phyloP scores from a whole-genome alignment of 2,888 invertebrate genomes.

The Leucophenga montana region DNA sequence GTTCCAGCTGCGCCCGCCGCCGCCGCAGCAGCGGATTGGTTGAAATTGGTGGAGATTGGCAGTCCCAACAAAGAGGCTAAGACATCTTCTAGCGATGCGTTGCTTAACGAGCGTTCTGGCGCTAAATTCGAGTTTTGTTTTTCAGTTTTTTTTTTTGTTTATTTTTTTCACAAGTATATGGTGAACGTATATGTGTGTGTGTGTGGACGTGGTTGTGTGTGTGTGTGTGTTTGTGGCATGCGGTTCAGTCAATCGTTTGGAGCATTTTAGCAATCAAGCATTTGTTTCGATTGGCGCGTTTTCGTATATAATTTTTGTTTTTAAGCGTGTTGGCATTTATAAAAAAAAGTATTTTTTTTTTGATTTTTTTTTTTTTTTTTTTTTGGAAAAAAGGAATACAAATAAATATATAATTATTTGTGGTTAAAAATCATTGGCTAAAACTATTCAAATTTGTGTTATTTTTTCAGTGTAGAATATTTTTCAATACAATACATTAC shows the following conservation, averaged over 20 bases:
- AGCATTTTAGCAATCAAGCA: not conserved
- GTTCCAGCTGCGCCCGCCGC: not conserved
- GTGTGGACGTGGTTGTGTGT: not conserved
- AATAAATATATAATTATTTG: conserved; percentile 32
- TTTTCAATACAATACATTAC: conserved; percentile 35
- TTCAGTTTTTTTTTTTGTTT: conserved; percentile 29
- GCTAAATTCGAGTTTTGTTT: conserved; percentile 50
- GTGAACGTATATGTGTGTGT: not conserved
- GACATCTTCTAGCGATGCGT: conserved; percentile 93
- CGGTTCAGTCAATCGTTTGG: not conserved
- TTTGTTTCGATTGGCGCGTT: conserved; percentile 1
- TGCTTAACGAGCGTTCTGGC: conserved; percentile 81
- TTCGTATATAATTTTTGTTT: conserved; percentile 18
- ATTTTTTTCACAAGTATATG: not conserved
- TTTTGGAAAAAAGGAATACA: conserved; percentile 45
- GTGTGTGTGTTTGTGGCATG: not conserved
- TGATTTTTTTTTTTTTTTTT: too few relatives aligned
- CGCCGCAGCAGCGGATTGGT: conserved; percentile 27
- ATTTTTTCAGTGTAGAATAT: conserved; percentile 12
- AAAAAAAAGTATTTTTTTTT: conserved; percentile 48
- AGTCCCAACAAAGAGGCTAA: conserved; percentile 92
- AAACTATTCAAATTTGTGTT: not conserved
- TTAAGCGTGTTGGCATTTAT: conserved; percentile 13
- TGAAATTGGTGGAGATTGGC: conserved; percentile 75
- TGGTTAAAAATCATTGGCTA: conserved; percentile 21